Conservation (phyloP, 2,888 invertebrate genomes). For the Melieria crassipennis region DNA sequence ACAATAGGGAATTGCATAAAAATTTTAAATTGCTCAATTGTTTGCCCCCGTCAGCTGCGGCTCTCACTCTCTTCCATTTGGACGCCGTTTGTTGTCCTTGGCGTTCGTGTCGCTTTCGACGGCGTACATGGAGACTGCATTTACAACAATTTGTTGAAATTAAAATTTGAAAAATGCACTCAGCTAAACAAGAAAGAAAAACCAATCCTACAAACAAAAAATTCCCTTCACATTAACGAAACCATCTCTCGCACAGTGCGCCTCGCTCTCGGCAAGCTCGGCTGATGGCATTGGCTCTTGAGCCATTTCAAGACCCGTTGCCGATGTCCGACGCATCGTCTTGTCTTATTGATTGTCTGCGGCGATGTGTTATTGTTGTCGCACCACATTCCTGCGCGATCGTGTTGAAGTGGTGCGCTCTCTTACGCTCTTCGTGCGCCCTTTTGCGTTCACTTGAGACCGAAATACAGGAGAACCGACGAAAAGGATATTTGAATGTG, state of each 20-base stretch:
- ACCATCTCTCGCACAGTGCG: too few relatives aligned
- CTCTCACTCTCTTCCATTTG: background rate
- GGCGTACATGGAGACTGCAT: background rate
- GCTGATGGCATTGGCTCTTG: too few relatives aligned
- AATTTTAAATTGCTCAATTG: background rate
- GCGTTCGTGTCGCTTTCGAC: too few relatives aligned
- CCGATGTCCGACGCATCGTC: too few relatives aligned
- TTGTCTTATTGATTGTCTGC: slow-evolving; percentile 2
- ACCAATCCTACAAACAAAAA: too few relatives aligned
- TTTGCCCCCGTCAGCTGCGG: background rate
- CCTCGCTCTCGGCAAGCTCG: too few relatives aligned
- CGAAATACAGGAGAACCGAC: too few relatives aligned
- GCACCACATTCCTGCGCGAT: slow-evolving; percentile 17
- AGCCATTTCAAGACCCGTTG: too few relatives aligned
- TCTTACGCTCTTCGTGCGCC: background rate
- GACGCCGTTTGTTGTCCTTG: too few relatives aligned
- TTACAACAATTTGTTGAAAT: slow-evolving; percentile 13
- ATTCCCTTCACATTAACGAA: too few relatives aligned
- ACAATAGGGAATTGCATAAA: slow-evolving; percentile 7
- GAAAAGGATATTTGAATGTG: too few relatives aligned
- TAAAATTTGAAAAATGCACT: slow-evolving; percentile 6
- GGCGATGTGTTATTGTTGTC: background rate
- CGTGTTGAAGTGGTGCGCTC: background rate
- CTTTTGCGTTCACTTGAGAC: too few relatives aligned
- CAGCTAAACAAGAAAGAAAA: background rate